These are phyloP conservation scores for Microchrysa polita DNA, from an alignment of 2,888 invertebrate genomes.

Conservation along the genomic window DNA sequence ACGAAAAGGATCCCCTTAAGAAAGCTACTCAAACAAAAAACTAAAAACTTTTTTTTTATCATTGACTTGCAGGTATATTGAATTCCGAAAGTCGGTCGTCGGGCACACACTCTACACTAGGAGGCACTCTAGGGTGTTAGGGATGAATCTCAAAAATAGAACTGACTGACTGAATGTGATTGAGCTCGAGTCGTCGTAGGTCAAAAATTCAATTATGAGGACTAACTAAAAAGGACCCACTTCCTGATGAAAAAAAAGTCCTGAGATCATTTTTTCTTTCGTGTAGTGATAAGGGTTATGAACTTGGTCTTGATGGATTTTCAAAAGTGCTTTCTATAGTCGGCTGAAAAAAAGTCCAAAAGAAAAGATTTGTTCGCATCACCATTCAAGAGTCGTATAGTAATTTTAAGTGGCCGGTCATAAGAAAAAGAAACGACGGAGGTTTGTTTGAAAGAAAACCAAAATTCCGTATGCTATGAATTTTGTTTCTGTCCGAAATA, in stretches of 20 bases:
- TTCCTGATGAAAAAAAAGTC: conserved; percentile 38
- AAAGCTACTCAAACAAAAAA: conserved; percentile 17
- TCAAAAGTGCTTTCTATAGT: background rate
- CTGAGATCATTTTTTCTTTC: conserved; percentile 10
- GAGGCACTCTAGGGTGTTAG: background rate
- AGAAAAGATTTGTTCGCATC: background rate
- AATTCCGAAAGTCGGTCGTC: conserved; percentile 9
- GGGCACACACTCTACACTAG: too few relatives aligned
- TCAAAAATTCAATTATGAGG: conserved; percentile 49
- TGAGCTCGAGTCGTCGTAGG: conserved; percentile 46
- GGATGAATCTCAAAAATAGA: background rate
- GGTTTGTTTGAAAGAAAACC: too few relatives aligned
- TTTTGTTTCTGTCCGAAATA: too few relatives aligned
- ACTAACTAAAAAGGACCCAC: conserved; percentile 47
- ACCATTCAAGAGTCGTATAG: conserved; percentile 10
- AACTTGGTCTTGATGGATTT: conserved; percentile 23
- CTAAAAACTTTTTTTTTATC: conserved; percentile 41
- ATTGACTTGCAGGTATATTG: conserved; percentile 33
- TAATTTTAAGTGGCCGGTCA: conserved; percentile 21
- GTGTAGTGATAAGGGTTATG: conserved; percentile 46
- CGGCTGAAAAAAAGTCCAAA: background rate
- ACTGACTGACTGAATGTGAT: conserved; percentile 19
- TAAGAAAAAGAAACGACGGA: too few relatives aligned
- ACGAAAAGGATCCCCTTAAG: background rate
- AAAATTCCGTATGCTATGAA: too few relatives aligned